Base-by-base conservation (phyloP, 37 sponge, comb jelly and placozoan genomes). In the Amphimedon queenslandica region DNA sequence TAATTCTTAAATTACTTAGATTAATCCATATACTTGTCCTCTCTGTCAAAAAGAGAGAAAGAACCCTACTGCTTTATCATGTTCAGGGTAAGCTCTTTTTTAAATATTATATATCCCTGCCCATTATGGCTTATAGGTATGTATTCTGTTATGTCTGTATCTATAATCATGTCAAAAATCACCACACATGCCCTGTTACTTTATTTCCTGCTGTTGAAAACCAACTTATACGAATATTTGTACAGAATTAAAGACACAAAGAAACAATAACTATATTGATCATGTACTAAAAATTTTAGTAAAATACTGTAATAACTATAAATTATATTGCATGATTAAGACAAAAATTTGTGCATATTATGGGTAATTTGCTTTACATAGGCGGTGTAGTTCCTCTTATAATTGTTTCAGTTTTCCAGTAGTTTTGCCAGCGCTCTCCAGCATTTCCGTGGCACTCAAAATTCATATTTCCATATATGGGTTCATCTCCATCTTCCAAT, bases 391-490 rank as follows among this genome's bases (percentile, higher is more conserved):
- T 13, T 47, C 51, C 28, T 67, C 67, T 80, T 24, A 80, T 73
- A 6, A 80, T 65, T 11, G 83, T 82, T 1, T 53, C 18, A n/a
- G 76, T 82, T 36, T 76, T 56, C 65, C 47, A 42, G 64, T 82
- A 75, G 1, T 76, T 69, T 58, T 82, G 76, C 83, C 83, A 82
- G 23, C 83, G 43, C 38, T 63, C 20, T 21, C 83, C 83, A 36
- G 76, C 76, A 34, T 82, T 82, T 37, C 83, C 83, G 58, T 28
- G 58, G 56, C 70, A 74, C 37, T 69, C 76, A 13, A 53, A 37
- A 2, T 36, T 24, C 5, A 33, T 58, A 58, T 82, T 82, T 53
- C 42, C 75, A 70, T 82, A 82, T n/a, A 82, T 69, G 13, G 18
- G 57, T 35, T 77, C 69, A 1, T 77, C 69, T 24, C 55, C 66